A percentile compares a stretch with the other conserved stretches of the same genome.
Conservation (phyloP, 2,888 invertebrate genomes). For the Uloborus plumipes region DNA sequence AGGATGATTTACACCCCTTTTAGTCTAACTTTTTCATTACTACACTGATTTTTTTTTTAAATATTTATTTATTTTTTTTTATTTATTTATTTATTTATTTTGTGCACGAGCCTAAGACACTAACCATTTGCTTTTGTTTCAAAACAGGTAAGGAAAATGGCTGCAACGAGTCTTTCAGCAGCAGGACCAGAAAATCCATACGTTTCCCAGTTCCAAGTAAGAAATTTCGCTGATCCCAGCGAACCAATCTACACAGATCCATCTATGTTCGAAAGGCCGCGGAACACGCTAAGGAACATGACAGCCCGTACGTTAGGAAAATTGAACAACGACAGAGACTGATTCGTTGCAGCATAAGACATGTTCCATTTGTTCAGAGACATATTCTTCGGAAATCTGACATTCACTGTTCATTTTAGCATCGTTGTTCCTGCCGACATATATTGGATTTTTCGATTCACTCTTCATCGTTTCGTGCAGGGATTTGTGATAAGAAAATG, state of each 20-base stretch:
- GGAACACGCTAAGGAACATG: constrained; percentile 73
- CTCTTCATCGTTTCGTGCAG: too few relatives aligned
- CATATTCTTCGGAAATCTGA: too few relatives aligned
- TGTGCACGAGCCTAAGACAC: too few relatives aligned
- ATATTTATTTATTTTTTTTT: too few relatives aligned
- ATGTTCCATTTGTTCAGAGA: neutral
- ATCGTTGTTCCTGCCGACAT: too few relatives aligned
- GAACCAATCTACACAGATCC: constrained; percentile 95
- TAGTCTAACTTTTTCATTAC: too few relatives aligned
- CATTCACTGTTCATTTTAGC: too few relatives aligned
- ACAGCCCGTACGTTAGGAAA: constrained; percentile 59
- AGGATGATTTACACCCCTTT: too few relatives aligned
- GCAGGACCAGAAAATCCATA: constrained; percentile 28
- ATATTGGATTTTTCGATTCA: too few relatives aligned
- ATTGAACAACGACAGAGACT: constrained; percentile 40
- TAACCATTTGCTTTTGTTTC: neutral
- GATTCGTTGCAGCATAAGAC: neutral
- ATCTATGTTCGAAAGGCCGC: constrained; percentile 87
- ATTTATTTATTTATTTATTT: too few relatives aligned
- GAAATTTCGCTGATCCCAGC: constrained; percentile 85
- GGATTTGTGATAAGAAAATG: too few relatives aligned
- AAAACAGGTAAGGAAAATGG: constrained; percentile 48
- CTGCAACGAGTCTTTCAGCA: constrained; percentile 18
- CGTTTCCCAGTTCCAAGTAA: constrained; percentile 58
- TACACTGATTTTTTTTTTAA: too few relatives aligned